Base-by-base conservation (phyloP, 1,140 invertebrate genomes). In the Xylocopa sonorina region DNA sequence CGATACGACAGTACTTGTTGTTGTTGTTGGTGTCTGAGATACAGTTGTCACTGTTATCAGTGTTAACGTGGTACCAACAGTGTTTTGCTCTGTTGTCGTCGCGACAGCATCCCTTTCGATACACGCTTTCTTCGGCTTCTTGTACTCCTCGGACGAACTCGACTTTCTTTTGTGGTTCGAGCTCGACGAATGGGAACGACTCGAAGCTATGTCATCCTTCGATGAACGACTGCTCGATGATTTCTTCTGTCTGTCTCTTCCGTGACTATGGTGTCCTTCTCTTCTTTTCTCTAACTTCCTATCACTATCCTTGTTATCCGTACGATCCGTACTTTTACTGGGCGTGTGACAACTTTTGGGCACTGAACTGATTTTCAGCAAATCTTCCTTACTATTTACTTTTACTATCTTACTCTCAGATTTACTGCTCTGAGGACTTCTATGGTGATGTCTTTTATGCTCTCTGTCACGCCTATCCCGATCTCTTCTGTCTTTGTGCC, bases 401-500 rank as follows among this genome's bases (percentile, higher is more conserved):
- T 81, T 74, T 16, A 32, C 73, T 0, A 29, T 41, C 41, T 81
- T 84, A n/a, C 60, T 69, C 3, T 87, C 79, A 10, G 78, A 80
- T 67, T 88, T 71, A 16, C n/a, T 87, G 14, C 57, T n/a, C 29
- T 75, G 78, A 4, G 81, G 76, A 57, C 83, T 85, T 18, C 73
- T 79, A 62, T 88, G 84, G n/a, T 84, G 85, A 34, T 87, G 87
- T n/a, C 85, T 87, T 16, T 84, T 86, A 27, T 84, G 87, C 48
- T 89, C 83, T 32, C 77, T 62, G 0, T 90, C 87, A 2, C 84
- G 86, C 27, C 80, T 69, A 6, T 89, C 88, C 16, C 87, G 87
- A 53, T 90, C 81, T 41, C 84, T 82, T 58, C 83, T 83, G 4
- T 89, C 86, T 55, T 87, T 89, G 41, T 89, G 89, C n/a, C 88